Base-by-base conservation (phyloP, 1,140 invertebrate genomes). In the Tetragonula clypearis region DNA sequence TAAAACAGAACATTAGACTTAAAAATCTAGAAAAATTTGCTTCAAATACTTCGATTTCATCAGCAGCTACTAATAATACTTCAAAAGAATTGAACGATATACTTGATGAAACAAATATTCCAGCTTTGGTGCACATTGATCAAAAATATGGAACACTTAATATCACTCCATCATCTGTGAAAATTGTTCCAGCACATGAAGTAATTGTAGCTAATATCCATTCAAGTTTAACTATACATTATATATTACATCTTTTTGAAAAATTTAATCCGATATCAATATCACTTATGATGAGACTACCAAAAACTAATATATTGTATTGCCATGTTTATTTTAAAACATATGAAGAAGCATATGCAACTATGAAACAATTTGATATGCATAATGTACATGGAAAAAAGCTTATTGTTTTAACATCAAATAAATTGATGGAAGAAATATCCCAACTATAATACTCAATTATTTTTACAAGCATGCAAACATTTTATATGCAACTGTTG, bases 261-360 rank as follows among this genome's bases (percentile, higher is more conserved):
- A 87, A 91, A n/a, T 91, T 88, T 77, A 82, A 92, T 23, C 93
- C 94, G 12, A 90, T 95, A 85, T 86, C 90, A 2, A 82, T 91
- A 2, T 92, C 91, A 0, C 2, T 84, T 11, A 91, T 93, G 19
- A 86, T 85, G 55, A 73, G 23, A 0, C 62, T 84, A 30, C 26
- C 77, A 68, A 11, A 81, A 30, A 71, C 14, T n/a, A 72, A 53
- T 58, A 65, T 93, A 60, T 85, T 89, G 76, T 95, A 92, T 75
- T 95, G 93, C 76, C 86, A 90, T 49, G 89, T 94, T 35, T 95
- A 93, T 79, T 93, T 94, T 26, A 88, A 91, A 79, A 90, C 81
- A 14, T 0, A 1, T 11, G 60, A 86, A 30, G 87, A 93, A 26
- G 92, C 91, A 2, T 8, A 68, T 11, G 74, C 74, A 21, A 84